phyloP scores from a whole-genome alignment of 92 coral and sea anemone genomes.

The Anthopleura xanthogrammica region DNA sequence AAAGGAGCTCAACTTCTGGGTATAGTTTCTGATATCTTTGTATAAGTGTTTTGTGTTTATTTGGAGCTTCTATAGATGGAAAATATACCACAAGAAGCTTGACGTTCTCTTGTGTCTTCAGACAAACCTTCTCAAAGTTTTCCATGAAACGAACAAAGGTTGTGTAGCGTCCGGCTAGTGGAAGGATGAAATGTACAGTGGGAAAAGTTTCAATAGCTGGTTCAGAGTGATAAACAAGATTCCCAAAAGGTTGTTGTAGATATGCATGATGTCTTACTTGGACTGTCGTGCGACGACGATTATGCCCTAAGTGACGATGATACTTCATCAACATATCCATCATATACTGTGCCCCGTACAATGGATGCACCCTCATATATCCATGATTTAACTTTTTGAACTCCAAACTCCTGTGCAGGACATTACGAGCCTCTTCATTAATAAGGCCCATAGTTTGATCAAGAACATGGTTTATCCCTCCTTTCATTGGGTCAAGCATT shows the following conservation, averaged over 20 bases:
- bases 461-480: constrained; percentile 84
- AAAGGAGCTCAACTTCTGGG: constrained; percentile 80
- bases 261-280: constrained; percentile 94
- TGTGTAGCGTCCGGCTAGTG: constrained; percentile 77
- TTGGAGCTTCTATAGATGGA: constrained; percentile 66
- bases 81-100: constrained; percentile 92
- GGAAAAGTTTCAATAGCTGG: constrained; percentile 49
- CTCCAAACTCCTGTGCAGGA: constrained; percentile 78
- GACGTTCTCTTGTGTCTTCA: constrained; percentile 72
- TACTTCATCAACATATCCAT: constrained; percentile 95
- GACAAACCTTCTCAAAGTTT: constrained; percentile 86
- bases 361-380: constrained; percentile 88
- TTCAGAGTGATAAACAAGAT: constrained; percentile 80
- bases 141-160: constrained; percentile 92
- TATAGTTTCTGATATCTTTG: constrained; percentile 66
- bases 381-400: constrained; percentile 89
- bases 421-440: constrained; percentile 72
- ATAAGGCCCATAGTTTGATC: constrained; percentile 85
- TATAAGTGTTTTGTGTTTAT: constrained; percentile 63
- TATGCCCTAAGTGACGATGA: constrained; percentile 91
- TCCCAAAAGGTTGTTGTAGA: constrained; percentile 89
- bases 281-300: constrained; percentile 85
- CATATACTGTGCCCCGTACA: constrained; percentile 84
- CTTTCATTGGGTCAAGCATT: constrained; percentile 87
- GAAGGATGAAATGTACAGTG: constrained; percentile 84